A percentile compares a stretch with the other conserved stretches of the same genome.
Conservation (phyloP, 2,888 invertebrate genomes). For the Pherbina coryleti region DNA sequence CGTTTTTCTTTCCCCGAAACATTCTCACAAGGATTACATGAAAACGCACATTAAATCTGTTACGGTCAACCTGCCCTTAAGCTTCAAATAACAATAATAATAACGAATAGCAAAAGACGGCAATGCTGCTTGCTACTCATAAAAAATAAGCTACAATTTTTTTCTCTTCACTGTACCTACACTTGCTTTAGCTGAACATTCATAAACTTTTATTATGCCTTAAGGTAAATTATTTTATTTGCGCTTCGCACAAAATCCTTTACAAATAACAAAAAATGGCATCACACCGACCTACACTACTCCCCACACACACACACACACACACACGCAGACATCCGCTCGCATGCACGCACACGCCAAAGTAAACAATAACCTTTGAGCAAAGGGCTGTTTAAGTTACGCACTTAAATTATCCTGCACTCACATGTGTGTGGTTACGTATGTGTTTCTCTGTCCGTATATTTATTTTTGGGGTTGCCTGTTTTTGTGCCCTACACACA, state of each 20-base stretch:
- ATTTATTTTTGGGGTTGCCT: background rate
- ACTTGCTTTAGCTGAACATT: too few relatives aligned
- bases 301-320: too few relatives aligned
- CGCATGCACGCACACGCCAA: slow-evolving; percentile 11
- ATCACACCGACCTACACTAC: background rate
- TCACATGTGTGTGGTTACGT: background rate
- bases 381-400: slow-evolving; percentile 55
- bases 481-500: slow-evolving; percentile 4
- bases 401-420: slow-evolving; percentile 18
- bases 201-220: slow-evolving; percentile 65
- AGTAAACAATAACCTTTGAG: slow-evolving; percentile 7
- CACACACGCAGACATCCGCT: background rate
- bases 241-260: slow-evolving; percentile 46
- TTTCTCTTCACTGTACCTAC: background rate
- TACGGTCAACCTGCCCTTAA: slow-evolving; percentile 18
- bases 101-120: slow-evolving; percentile 13
- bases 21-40: slow-evolving; percentile 11
- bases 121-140: background rate
- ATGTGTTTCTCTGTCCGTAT: background rate
- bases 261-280: background rate
- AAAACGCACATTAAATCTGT: background rate
- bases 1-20: background rate
- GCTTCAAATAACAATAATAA: slow-evolving; percentile 20
- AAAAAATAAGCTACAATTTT: background rate
- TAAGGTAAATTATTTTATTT: slow-evolving; percentile 64